phyloP scores from a whole-genome alignment of 37 sponge, comb jelly and placozoan species.

The Crambe crambe region DNA sequence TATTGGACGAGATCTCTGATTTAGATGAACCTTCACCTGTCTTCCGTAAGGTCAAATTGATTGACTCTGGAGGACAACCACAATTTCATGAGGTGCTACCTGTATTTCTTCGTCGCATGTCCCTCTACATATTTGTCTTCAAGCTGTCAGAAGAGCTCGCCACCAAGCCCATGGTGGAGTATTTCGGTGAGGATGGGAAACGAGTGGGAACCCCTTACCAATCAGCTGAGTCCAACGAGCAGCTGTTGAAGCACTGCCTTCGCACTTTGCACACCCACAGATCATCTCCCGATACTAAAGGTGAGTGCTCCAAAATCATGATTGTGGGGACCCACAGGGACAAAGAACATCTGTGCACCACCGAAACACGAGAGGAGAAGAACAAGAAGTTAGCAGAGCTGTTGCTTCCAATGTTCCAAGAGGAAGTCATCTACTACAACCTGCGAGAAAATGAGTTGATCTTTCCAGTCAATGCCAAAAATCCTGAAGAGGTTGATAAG shows the following conservation, averaged over 20 bases:
- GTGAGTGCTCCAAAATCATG: neutral
- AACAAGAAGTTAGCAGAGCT: neutral
- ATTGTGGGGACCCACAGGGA: conserved; percentile 21
- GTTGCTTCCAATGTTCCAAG: conserved; percentile 1
- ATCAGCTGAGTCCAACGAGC: neutral
- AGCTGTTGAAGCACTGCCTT: neutral
- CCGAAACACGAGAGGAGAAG: conserved; percentile 1
- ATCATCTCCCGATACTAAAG: neutral
- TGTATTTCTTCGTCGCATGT: neutral
- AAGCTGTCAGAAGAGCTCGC: conserved; percentile 12
- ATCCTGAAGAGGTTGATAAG: neutral
- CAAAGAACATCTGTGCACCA: neutral
- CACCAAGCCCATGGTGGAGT: neutral
- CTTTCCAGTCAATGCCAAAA: conserved; percentile 23
- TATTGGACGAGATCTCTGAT: neutral
- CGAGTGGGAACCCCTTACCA: neutral
- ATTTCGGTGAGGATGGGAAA: conserved; percentile 15
- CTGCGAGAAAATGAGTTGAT: neutral
- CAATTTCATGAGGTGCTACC: conserved; percentile 38
- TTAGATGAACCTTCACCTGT: neutral
- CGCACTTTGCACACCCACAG: neutral
- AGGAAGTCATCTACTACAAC: conserved; percentile 1
- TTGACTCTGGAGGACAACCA: conserved; percentile 32
- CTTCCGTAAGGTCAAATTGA: neutral
- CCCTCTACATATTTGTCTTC: conserved; percentile 7